These are phyloP conservation scores for Planiliza haematocheilus DNA, from an alignment of 2,113 vertebrate species.

Conservation along the genomic window DNA sequence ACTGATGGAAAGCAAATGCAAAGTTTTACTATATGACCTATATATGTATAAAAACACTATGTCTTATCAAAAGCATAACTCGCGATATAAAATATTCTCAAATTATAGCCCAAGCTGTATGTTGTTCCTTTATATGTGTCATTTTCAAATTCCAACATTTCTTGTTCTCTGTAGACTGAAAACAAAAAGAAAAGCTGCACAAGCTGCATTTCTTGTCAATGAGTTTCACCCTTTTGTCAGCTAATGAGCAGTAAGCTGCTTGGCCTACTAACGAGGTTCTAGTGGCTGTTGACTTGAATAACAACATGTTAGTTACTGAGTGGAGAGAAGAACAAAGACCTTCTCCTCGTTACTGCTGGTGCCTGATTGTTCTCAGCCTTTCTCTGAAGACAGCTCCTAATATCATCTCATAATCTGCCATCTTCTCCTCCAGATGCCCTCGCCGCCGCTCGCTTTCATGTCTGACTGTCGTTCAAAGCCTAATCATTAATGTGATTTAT, in stretches of 20 bases:
- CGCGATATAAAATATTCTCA: neutral
- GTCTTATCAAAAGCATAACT: neutral
- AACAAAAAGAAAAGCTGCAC: constrained; percentile 15
- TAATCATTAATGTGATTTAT: constrained; percentile 81
- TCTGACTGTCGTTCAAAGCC: constrained; percentile 73
- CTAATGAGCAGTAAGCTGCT: constrained; percentile 66
- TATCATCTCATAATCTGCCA: constrained; percentile 75
- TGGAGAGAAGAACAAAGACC: constrained; percentile 72
- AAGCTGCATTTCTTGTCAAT: constrained; percentile 51
- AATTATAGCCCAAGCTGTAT: neutral
- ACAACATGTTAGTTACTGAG: constrained; percentile 71
- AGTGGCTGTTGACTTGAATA: constrained; percentile 79
- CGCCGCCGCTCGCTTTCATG: constrained; percentile 64
- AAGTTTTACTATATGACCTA: neutral
- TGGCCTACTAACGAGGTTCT: constrained; percentile 68
- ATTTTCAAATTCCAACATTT: constrained; percentile 15
- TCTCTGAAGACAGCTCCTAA: constrained; percentile 76
- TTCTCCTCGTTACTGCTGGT: constrained; percentile 64
- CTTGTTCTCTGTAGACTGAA: constrained; percentile 4
- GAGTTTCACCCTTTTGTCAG: constrained; percentile 61
- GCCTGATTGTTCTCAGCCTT: constrained; percentile 73
- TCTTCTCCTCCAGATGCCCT: constrained; percentile 76
- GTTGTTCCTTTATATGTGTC: constrained; percentile 1
- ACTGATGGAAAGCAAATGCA: neutral
- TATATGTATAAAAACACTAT: constrained; percentile 3